These are phyloP conservation scores for Criorhina ranunculi DNA, from an alignment of 2,888 invertebrate species.

Conservation along the genomic window DNA sequence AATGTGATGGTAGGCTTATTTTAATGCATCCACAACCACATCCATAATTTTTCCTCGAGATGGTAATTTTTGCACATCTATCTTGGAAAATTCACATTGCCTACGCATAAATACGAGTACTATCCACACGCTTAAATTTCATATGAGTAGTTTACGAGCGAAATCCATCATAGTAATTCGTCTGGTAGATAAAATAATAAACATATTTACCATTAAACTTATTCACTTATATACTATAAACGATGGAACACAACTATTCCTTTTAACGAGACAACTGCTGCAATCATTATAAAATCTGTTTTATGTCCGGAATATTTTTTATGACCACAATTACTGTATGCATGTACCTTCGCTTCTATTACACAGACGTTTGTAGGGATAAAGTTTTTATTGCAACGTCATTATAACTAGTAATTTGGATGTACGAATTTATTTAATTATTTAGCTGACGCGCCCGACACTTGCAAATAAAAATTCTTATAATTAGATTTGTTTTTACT, in stretches of 20 bases:
- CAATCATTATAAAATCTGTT: conserved; percentile 9
- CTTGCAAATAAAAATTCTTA: too few species aligned
- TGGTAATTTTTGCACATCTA: conserved; percentile 4
- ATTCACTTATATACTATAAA: too few species aligned
- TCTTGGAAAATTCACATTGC: not conserved
- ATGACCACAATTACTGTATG: not conserved
- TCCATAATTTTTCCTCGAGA: conserved; percentile 7
- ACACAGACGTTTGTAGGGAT: not conserved
- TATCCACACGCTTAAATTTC: not conserved
- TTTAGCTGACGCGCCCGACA: too few species aligned
- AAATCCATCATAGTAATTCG: not conserved
- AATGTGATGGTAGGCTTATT: not conserved
- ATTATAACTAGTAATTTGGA: too few species aligned
- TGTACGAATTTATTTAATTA: conserved; percentile 8
- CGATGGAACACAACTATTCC: too few species aligned
- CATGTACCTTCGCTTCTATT: conserved; percentile 9
- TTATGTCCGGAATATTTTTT: not conserved
- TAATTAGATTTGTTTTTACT: too few species aligned
- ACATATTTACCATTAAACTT: not conserved
- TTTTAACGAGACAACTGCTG: not conserved
- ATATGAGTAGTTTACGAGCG: not conserved
- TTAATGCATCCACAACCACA: not conserved
- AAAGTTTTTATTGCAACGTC: too few species aligned
- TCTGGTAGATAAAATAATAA: conserved; percentile 9
- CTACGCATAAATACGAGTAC: not conserved